Conservation (phyloP, 2,888 invertebrate species). For the Drosophila tanythrix region DNA sequence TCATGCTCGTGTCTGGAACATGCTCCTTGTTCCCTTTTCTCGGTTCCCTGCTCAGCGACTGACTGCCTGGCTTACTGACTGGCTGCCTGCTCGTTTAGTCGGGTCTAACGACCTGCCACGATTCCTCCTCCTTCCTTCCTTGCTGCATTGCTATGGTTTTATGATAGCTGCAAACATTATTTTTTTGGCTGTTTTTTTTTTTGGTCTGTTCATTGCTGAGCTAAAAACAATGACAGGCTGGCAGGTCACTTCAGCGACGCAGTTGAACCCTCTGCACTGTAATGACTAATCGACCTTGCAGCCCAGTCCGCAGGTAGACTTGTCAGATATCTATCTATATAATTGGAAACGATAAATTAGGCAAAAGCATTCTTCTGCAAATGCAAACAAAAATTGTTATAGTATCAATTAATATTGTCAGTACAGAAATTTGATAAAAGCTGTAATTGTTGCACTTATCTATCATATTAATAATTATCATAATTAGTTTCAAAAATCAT, state of each 20-base stretch:
- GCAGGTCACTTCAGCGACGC: conserved; percentile 62
- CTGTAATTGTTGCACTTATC: background rate
- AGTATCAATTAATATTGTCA: conserved; percentile 11
- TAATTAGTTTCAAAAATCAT: background rate
- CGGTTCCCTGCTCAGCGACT: conserved; percentile 9
- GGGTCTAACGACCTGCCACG: conserved; percentile 64
- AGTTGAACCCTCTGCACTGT: conserved; percentile 57
- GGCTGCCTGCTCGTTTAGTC: conserved; percentile 63
- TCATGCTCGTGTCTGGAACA: conserved; percentile 9
- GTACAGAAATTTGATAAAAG: background rate
- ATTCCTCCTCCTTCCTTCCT: conserved; percentile 24
- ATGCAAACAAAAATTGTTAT: conserved; percentile 15
- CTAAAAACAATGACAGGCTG: conserved; percentile 50
- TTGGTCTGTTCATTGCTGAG: conserved; percentile 42
- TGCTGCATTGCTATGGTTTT: conserved; percentile 74
- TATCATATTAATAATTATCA: background rate
- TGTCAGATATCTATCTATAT: conserved; percentile 42
- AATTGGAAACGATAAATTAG: conserved; percentile 67
- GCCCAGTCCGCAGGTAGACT: conserved; percentile 59
- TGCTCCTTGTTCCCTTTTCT: conserved; percentile 32
- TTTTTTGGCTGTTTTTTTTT: conserved; percentile 46
- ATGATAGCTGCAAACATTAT: conserved; percentile 65
- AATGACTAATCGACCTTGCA: conserved; percentile 76
- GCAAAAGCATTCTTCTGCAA: conserved; percentile 7
- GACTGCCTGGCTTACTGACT: conserved; percentile 29